A percentile compares a stretch with the other conserved stretches of the same genome.
These are phyloP conservation scores for Noturus placidus DNA, from an alignment of 2,113 vertebrate genomes.

Conservation along the genomic window DNA sequence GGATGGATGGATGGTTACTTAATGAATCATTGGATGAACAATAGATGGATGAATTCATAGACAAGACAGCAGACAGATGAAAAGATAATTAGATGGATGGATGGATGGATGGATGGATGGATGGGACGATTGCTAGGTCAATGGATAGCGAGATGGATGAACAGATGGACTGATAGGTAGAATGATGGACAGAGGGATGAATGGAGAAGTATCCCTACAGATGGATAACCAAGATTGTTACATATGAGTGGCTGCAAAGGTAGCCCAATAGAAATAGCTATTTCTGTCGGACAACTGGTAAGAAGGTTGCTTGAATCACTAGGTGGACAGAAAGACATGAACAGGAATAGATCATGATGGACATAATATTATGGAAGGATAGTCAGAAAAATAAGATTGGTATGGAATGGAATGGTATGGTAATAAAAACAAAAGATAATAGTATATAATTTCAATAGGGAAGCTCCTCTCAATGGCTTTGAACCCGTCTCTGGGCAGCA, in stretches of 20 bases:
- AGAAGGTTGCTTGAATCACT: neutral
- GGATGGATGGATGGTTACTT: neutral
- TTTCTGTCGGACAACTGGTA: neutral
- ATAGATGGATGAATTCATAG: neutral
- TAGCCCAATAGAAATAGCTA: neutral
- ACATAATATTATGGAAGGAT: neutral
- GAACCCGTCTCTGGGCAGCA: slow-evolving; percentile 86
- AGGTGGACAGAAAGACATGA: neutral
- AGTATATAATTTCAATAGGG: slow-evolving; percentile 66
- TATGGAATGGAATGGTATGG: neutral
- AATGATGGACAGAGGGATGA: neutral
- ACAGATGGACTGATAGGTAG: neutral
- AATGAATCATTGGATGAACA: neutral
- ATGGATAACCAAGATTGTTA: neutral
- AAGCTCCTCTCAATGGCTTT: slow-evolving; percentile 84
- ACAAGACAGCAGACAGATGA: neutral
- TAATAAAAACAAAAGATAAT: neutral
- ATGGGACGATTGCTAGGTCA: neutral
- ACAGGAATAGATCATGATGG: neutral
- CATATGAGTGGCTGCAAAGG: neutral
- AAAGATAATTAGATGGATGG: neutral
- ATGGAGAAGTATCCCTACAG: neutral
- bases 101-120: neutral
- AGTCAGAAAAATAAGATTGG: neutral
- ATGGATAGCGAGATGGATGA: neutral